phyloP scores from a whole-genome alignment of 2,797 vertebrate species.

The Botia kubotai region DNA sequence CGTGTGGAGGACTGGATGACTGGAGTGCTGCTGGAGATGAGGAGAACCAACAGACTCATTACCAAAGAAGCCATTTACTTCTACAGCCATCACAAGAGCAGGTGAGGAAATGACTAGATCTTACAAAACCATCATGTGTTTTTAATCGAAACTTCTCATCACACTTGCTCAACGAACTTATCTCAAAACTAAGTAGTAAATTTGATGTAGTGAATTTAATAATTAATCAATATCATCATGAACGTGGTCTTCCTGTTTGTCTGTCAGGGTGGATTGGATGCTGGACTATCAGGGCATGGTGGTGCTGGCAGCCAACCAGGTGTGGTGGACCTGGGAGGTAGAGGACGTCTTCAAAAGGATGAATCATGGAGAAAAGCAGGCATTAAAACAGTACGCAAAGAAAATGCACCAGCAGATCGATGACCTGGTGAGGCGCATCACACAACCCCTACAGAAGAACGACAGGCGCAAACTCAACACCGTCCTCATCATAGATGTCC shows the following conservation, averaged over 20 bases:
- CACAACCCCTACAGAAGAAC: constrained; percentile 83
- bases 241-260: constrained; percentile 25
- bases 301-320: constrained; percentile 91
- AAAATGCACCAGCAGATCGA: constrained; percentile 92
- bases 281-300: constrained; percentile 94
- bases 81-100: constrained; percentile 87
- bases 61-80: constrained; percentile 94
- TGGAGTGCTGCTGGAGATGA: constrained; percentile 88
- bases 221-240: not conserved
- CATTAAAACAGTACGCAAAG: constrained; percentile 86
- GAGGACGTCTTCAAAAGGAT: constrained; percentile 89
- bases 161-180: not conserved
- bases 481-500: constrained; percentile 95
- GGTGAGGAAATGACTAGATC: constrained; percentile 71
- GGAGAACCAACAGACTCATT: constrained; percentile 87
- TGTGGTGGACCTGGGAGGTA: constrained; percentile 99
- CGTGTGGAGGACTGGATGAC: constrained; percentile 98
- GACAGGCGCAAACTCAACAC: constrained; percentile 94
- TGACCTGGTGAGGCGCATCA: constrained; percentile 88
- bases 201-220: not conserved
- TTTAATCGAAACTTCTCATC: not conserved
- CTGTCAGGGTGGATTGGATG: constrained; percentile 93
- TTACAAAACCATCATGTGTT: not conserved
- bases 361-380: constrained; percentile 86
- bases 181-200: too few species aligned